Conservation (phyloP, 2,113 vertebrate species). For the Physeter macrocephalus region DNA sequence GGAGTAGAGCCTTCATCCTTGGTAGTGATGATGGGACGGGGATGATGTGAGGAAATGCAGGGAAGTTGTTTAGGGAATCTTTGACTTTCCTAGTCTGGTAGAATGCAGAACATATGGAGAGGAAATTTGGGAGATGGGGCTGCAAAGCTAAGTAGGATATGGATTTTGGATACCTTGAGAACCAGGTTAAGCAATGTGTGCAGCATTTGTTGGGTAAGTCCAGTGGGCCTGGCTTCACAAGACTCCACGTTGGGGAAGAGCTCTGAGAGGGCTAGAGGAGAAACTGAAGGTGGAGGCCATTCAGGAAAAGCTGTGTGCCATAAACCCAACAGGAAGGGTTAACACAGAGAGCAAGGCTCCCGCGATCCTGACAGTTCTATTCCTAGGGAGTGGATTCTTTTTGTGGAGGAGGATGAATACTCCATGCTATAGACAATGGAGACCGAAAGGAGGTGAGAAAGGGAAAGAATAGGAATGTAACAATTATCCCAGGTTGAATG, state of each 20-base stretch:
- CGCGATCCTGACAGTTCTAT: background rate
- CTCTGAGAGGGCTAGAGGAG: background rate
- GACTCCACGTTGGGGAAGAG: background rate
- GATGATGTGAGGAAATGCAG: background rate
- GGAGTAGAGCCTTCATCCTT: background rate
- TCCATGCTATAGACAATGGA: constrained; percentile 44
- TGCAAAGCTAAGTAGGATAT: background rate
- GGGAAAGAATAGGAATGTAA: constrained; percentile 40
- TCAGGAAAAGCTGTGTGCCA: background rate
- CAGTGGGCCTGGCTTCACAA: background rate
- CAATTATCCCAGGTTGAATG: constrained; percentile 46
- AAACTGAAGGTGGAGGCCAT: background rate
- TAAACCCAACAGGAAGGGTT: background rate
- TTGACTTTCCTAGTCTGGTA: background rate
- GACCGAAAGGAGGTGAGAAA: constrained; percentile 35
- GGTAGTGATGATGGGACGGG: background rate
- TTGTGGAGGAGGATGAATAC: constrained; percentile 55
- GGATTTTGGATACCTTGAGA: background rate
- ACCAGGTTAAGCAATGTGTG: background rate
- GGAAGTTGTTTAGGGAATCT: background rate
- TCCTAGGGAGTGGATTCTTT: constrained; percentile 20
- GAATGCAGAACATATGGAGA: background rate
- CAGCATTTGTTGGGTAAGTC: background rate
- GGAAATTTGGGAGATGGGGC: background rate
- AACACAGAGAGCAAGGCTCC: background rate